Base-by-base conservation (phyloP, 2,888 invertebrate genomes). In the Notodonta dromedarius region DNA sequence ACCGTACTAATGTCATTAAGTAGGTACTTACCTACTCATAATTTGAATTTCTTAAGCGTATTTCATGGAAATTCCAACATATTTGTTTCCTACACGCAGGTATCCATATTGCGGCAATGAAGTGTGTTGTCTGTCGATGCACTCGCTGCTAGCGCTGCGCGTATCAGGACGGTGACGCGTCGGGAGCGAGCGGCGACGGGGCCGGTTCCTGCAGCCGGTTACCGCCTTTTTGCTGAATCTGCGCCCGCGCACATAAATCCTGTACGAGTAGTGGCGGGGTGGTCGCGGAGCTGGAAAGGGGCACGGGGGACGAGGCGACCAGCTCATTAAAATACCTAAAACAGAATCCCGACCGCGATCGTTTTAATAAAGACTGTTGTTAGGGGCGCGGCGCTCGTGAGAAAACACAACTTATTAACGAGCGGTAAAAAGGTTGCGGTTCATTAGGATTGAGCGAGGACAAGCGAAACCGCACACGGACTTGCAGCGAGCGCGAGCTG, bases 271-370 rank as follows among this genome's bases (percentile, higher is more conserved):
- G 54, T 35, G 5, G 59, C 62, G 62, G 39, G 55, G 35, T 51
- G 48, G 61, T 32, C 54, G 35, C 51, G 61, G 56, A 48, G 60
- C n/a, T 35, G 13, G 58, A 50, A 51, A 39, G 51, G 58, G 40
- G 44, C 50, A 57, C 66, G 71, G 65, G 57, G 58, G 64, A 67
- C 64, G 66, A 61, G 62, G 64, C 65, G 72, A 76, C 65, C 70
- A 69, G 76, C 90, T 90, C 89, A 89, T 91, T 91, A 90, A 90
- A 90, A 91, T 90, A 83, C 88, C 88, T 87, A 83, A 84, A 78
- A 76, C 78, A 67, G 82, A 81, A 77, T 83, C 82, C 71, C 75
- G 73, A 69, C 62, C 73, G 78, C 77, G 75, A 52, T 55, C 55
- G 79, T 82, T 78, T 78, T 85, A 82, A 78, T 79, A 79, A 74